Percentiles rank a stretch among this genome's conserved stretches.
Evolutionary conservation across 2,113 vertebrate species (phyloP).

Genomic region (Lepus europaeus): DNA sequence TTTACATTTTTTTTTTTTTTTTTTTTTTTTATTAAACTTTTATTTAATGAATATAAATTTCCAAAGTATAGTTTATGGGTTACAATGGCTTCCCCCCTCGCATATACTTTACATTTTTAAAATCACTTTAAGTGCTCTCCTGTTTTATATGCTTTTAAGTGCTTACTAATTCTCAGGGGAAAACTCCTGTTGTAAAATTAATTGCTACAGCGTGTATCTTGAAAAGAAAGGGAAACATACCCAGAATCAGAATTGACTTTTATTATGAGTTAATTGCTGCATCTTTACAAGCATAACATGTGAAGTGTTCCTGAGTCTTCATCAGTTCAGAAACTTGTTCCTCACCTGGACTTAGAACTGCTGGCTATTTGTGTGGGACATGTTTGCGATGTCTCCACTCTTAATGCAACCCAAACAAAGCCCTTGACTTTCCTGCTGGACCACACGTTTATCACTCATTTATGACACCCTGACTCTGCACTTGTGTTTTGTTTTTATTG

Average conservation of each 20-base stretch:
- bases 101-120: background rate
- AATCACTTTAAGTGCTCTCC: background rate
- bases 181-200: background rate
- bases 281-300: background rate
- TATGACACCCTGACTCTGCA: background rate
- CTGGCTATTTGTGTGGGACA: background rate
- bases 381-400: background rate
- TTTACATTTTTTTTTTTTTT: slow-evolving; percentile 3
- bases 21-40: no score
- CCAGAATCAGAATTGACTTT: background rate
- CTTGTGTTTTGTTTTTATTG: background rate
- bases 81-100: no score
- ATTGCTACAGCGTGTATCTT: background rate
- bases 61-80: no score
- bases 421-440: background rate
- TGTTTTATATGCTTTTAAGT: background rate
- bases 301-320: background rate
- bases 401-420: background rate
- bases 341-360: background rate
- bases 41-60: no score
- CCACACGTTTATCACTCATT: background rate
- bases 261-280: background rate
- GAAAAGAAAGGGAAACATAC: background rate
- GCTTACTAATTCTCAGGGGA: background rate
- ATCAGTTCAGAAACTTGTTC: background rate